Evolutionary conservation across 1,140 invertebrate species (phyloP).

Genomic region (fruit fly (Drosophila melanogaster)): DNA sequence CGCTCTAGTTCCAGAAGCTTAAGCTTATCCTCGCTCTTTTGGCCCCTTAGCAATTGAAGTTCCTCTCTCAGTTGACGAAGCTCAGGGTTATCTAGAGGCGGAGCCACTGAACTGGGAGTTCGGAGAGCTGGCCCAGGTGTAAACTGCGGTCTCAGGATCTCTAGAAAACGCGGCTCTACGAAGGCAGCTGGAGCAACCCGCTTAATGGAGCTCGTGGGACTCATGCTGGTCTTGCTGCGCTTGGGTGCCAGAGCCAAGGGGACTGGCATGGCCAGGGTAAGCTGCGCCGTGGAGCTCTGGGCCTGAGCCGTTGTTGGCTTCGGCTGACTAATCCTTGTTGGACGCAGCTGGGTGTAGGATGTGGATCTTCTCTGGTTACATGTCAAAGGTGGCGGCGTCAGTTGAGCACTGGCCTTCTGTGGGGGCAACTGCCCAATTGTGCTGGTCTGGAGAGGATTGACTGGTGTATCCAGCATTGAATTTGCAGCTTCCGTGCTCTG

Average conservation of each 20-base stretch:
- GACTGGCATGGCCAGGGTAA: constrained; percentile 69
- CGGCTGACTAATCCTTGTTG: constrained; percentile 75
- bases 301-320: constrained; percentile 73
- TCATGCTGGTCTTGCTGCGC: constrained; percentile 79
- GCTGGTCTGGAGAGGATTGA: constrained; percentile 16
- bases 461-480: neutral
- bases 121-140: constrained; percentile 92
- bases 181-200: constrained; percentile 59
- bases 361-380: constrained; percentile 71
- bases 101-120: constrained; percentile 85
- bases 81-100: constrained; percentile 87
- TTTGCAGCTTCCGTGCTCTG: neutral
- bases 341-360: constrained; percentile 67
- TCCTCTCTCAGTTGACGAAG: constrained; percentile 94
- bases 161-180: constrained; percentile 93
- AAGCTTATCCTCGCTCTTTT: constrained; percentile 93
- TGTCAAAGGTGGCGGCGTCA: constrained; percentile 49
- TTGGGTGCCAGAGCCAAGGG: constrained; percentile 70
- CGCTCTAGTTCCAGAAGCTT: constrained; percentile 96
- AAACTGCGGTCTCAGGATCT: constrained; percentile 94
- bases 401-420: constrained; percentile 4
- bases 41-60: constrained; percentile 94
- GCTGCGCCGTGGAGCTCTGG: constrained; percentile 63
- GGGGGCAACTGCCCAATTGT: constrained; percentile 24
- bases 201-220: constrained; percentile 70